Evolutionary conservation across 2,888 invertebrate species (phyloP).

Genomic region (Acronicta leporina): DNA sequence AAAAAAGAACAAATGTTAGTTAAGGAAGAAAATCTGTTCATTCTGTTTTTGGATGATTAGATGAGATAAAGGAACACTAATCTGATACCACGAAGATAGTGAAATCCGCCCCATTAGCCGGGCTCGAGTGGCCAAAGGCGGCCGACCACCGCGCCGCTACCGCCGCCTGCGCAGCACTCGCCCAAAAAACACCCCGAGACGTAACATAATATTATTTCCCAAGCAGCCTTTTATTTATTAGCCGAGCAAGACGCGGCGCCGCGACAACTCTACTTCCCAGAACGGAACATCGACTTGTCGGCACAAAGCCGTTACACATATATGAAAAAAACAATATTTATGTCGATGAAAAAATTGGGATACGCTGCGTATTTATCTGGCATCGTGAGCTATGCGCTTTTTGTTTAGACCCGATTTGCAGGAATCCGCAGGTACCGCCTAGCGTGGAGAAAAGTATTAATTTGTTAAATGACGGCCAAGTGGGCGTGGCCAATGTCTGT

Average conservation of each 20-base stretch:
- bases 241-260: constrained; percentile 81
- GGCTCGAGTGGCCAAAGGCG: constrained; percentile 77
- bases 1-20: constrained; percentile 9
- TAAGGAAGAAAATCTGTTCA: constrained; percentile 33
- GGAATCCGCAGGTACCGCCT: constrained; percentile 83
- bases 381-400: constrained; percentile 83
- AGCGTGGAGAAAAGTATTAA: constrained; percentile 75
- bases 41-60: constrained; percentile 48
- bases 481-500: constrained; percentile 70
- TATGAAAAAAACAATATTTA: constrained; percentile 88
- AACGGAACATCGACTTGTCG: constrained; percentile 81
- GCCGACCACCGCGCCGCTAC: constrained; percentile 71
- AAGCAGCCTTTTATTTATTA: constrained; percentile 88
- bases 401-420: constrained; percentile 82
- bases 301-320: constrained; percentile 85
- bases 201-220: constrained; percentile 89
- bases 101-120: constrained; percentile 73
- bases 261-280: constrained; percentile 85
- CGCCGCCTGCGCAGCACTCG: constrained; percentile 73
- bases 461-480: constrained; percentile 74
- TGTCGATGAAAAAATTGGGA: constrained; percentile 86
- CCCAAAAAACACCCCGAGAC: constrained; percentile 82
- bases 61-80: constrained; percentile 54
- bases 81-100: constrained; percentile 66
- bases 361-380: constrained; percentile 82